These are phyloP conservation scores for Mus minutoides DNA, from an alignment of 2,797 vertebrate genomes.

Conservation along the genomic window DNA sequence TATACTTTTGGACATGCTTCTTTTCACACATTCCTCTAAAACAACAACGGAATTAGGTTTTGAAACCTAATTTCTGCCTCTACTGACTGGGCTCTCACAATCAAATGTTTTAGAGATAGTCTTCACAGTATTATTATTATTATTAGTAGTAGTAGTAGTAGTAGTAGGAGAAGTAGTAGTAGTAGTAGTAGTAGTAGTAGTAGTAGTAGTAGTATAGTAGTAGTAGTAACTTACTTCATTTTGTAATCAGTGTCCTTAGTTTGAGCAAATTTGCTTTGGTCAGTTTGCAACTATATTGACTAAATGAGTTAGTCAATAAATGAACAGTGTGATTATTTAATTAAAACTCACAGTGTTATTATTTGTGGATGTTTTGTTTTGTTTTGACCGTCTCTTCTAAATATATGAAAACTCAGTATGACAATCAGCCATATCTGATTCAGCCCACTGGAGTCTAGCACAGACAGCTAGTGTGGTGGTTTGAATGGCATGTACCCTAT, in stretches of 20 bases:
- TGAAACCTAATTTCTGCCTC: no score
- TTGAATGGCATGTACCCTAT: background rate
- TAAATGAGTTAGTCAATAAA: no score
- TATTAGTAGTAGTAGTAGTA: no score
- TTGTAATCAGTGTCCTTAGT: background rate
- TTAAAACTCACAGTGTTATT: background rate
- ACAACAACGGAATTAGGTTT: no score
- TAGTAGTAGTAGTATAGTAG: no score
- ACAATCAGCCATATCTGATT: background rate
- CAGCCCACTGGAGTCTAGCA: background rate
- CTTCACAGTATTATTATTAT: no score
- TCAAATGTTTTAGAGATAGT: background rate
- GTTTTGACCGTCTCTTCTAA: background rate
- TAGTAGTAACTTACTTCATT: background rate
- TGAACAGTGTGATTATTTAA: no score
- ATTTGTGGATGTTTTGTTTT: background rate
- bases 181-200: no score
- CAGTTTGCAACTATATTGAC: background rate
- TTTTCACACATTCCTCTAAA: background rate
- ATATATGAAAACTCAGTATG: background rate
- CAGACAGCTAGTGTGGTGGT: background rate
- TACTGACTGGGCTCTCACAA: background rate
- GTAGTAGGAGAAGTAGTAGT: no score
- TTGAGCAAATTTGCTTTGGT: background rate
- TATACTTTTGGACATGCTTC: background rate